Base-by-base conservation (phyloP, 2,888 invertebrate species). In the Synergus japonicus region DNA sequence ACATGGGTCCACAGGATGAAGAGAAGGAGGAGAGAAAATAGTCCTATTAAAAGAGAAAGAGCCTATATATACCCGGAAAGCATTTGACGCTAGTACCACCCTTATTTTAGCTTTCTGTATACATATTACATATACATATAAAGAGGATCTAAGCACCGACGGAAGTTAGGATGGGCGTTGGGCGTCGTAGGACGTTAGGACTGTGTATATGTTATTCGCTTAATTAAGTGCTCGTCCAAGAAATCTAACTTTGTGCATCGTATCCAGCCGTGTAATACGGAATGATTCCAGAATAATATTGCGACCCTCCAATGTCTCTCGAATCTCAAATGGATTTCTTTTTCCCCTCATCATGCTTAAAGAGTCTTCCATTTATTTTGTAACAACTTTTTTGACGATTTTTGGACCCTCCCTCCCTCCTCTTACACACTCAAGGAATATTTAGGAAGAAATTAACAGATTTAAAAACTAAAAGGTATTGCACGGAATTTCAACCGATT, bases 151-250 rank as follows among this genome's bases (percentile, higher is more conserved):
- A 78, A 67, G 76, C 78, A 18, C 73, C 46, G 76, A 82, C 85
- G 83, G 85, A 85, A 85, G 86, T 84, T 80, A 76, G 78, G 69
- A 81, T 83, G 86, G 86, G 86, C 86, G 86, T 84, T 83, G 81
- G 79, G 81, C 79, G 81, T 81, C 76, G 79, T 29, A 29, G 87
- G 88, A 87, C 22, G 44, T 66, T 66, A 66, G 66, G 18, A 66
- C 64, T 22, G 4, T 64, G 90, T 91, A 88, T 89, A 91, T 88
- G 89, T 90, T 91, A 90, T 90, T 88, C 88, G 88, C 89, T 90
- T 91, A 91, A 91, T 91, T 91, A 91, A 91, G 90, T 89, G 88
- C 89, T 89, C 87, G 89, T 89, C 88, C 88, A 85, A 84, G 84
- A 82, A 82, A 85, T 86, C 85, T 87, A 86, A 89, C 86, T 88